Percentiles rank a stretch among this genome's conserved stretches.
phyloP scores from a whole-genome alignment of 2,797 vertebrate species.

The Phalloptychus januarius region DNA sequence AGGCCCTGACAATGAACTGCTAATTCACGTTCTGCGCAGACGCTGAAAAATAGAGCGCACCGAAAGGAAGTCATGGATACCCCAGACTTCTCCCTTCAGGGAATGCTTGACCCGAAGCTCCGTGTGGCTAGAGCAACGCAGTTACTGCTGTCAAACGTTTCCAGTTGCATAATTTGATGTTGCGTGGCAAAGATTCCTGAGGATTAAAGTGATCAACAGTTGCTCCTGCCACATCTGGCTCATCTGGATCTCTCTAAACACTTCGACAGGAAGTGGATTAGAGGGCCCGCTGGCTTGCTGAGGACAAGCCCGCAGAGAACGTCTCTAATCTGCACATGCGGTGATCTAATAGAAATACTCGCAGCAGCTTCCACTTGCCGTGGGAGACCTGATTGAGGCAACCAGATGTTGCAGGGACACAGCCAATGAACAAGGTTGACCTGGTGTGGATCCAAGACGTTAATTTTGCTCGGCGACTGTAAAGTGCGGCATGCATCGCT shows the following conservation, averaged over 20 bases:
- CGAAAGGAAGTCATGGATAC: slow-evolving; percentile 21
- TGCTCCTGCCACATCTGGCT: slow-evolving; percentile 53
- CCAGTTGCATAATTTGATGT: slow-evolving; percentile 43
- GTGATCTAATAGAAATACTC: slow-evolving; percentile 48
- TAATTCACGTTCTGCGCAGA: slow-evolving; percentile 28
- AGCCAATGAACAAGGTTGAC: slow-evolving; percentile 22
- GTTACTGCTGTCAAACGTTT: slow-evolving; percentile 11
- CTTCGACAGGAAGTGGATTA: slow-evolving; percentile 71
- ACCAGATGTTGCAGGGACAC: slow-evolving; percentile 49
- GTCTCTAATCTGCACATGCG: slow-evolving; percentile 58
- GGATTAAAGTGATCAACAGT: slow-evolving; percentile 38
- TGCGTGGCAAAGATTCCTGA: slow-evolving; percentile 29
- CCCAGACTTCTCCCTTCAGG: slow-evolving; percentile 18
- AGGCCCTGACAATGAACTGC: slow-evolving; percentile 33
- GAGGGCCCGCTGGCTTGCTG: slow-evolving; percentile 16
- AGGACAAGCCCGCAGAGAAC: slow-evolving; percentile 54
- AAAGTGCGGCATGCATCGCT: background rate
- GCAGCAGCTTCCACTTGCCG: slow-evolving; percentile 33
- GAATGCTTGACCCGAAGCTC: slow-evolving; percentile 18
- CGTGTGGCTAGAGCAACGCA: background rate
- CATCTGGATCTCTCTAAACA: slow-evolving; percentile 42
- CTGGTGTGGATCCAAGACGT: slow-evolving; percentile 22
- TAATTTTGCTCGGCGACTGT: slow-evolving; percentile 6
- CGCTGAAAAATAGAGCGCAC: slow-evolving; percentile 10
- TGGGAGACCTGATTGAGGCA: slow-evolving; percentile 36